Evolutionary conservation across 23 tunicate species (phyloP), one percentile per base, ranked within the genome.

Genomic region (Styela plicata): DNA sequence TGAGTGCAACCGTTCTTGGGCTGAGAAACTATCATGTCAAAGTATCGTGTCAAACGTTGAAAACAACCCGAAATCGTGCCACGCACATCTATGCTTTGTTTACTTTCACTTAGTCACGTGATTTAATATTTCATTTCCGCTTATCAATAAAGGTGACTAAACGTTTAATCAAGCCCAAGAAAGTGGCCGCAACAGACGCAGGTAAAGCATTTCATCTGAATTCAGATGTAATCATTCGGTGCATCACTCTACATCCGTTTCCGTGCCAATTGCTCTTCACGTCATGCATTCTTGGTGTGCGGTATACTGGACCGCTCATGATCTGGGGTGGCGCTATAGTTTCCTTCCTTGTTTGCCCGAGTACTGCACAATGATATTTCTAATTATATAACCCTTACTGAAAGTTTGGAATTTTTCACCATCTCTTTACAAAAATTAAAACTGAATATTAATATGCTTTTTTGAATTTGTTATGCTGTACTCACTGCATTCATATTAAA

Each of bases 211-310:
- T 44, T 44, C 57, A 44, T 44, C 57, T 13, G 57, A 44, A 44
- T 16, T 25, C 71, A 29, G 71, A 67, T 67, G 31, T 27, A 67
- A 67, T 67, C 31, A 67, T 67, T 67, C 71, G 71, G n/a, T 29
- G 71, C 71, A 67, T 67, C 71, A 67, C 71, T 27, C 24, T 27
- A 67, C 71, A 67, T 67, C 71, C 71, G 71, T 29, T 67, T 67
- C 71, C 71, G 30, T 19, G 31, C 31, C 13, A 29, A 67, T 18
- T 67, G 71, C 71, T 67, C 31, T 27, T 67, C 71, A 67, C 71
- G 71, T 67, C 71, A 67, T 29, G 31, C 71, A 18, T 27, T 25
- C 71, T 25, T 29, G 31, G 71, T 44, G 13, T 44, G 57, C 57
- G 57, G 13, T 5, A 44, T 44, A 13, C 57, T 13, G 13, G 13